These are phyloP conservation scores for Eulemur coronatus DNA, from an alignment of 2,797 vertebrate species.

Conservation along the genomic window DNA sequence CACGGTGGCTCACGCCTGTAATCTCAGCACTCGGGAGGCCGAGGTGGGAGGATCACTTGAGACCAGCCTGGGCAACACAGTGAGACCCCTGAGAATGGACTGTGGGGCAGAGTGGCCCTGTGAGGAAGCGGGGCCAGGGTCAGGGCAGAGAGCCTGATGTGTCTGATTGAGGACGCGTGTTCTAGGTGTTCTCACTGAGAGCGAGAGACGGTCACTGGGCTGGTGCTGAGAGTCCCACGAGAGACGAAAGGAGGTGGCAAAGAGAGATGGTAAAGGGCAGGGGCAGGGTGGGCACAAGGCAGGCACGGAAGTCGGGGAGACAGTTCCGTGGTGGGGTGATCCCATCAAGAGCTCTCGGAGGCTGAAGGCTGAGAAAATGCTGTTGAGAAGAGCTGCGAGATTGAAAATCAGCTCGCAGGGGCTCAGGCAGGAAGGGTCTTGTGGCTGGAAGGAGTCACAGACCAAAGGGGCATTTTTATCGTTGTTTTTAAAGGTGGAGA, in stretches of 20 bases:
- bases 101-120: not conserved
- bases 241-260: not conserved
- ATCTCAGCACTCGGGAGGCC: not conserved
- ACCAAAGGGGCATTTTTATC: not conserved
- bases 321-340: not conserved
- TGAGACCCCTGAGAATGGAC: not conserved
- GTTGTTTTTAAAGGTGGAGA: not conserved
- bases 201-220: not conserved
- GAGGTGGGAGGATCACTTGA: not conserved
- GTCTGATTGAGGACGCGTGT: not conserved
- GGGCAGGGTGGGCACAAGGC: not conserved
- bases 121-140: not conserved
- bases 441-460: not conserved
- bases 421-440: not conserved
- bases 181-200: not conserved
- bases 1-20: not conserved
- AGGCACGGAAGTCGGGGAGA: fast-evolving
- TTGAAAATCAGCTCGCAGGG: not conserved
- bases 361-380: not conserved
- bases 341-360: not conserved
- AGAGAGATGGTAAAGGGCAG: not conserved
- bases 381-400: not conserved
- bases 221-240: not conserved
- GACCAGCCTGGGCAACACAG: not conserved
- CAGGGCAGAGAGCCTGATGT: fast-evolving